Evolutionary conservation across 2,113 vertebrate genomes (phyloP).

Genomic region (Anhinga anhinga): DNA sequence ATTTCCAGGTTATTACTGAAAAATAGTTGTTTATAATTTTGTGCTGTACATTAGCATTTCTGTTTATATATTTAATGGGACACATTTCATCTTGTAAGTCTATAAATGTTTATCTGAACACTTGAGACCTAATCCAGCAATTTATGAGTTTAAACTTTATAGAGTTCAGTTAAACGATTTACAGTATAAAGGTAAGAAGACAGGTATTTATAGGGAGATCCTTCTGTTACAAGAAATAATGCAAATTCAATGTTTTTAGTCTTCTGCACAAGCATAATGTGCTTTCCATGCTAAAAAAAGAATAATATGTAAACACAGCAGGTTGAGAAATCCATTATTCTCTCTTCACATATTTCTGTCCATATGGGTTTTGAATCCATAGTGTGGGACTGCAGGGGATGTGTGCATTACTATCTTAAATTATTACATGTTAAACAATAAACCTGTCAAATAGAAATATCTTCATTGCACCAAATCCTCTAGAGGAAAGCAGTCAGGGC

Average conservation of each 20-base stretch:
- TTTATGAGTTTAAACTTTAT: background rate
- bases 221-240: background rate
- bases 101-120: background rate
- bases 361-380: conserved; percentile 1
- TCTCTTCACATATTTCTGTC: background rate
- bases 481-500: background rate
- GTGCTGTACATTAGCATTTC: background rate
- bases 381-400: background rate
- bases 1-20: background rate
- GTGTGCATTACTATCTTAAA: conserved; percentile 28
- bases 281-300: background rate
- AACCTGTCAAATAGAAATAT: conserved; percentile 42
- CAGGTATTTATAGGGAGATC: background rate
- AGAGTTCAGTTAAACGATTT: background rate
- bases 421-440: conserved; percentile 43
- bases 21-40: background rate
- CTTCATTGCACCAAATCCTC: conserved; percentile 22
- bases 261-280: background rate
- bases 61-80: background rate
- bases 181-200: background rate
- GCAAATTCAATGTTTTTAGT: background rate
- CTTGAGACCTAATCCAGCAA: background rate
- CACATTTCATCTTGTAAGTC: background rate
- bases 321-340: conserved; percentile 28
- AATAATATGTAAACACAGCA: background rate